Base-by-base conservation (phyloP, 2,888 invertebrate genomes). In the Disparrhopalites patrizii region DNA sequence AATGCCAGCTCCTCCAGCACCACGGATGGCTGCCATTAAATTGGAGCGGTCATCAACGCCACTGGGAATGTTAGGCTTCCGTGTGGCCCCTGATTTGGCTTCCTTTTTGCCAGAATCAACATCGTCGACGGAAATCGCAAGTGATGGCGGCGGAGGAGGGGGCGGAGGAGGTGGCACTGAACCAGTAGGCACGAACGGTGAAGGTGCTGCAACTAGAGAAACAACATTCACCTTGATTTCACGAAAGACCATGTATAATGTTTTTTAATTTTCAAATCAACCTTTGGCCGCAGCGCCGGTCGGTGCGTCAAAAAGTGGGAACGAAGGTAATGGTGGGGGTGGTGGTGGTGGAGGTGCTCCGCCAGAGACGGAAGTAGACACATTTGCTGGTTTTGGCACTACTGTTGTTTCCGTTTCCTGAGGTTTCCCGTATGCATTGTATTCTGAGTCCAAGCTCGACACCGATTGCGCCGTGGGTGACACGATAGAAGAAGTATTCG, bases 21-120 rank as follows among this genome's bases (percentile, higher is more conserved):
- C 74, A 23, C 76, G 52, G 23, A 76, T 76, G 2, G 76, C 76
- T n/a, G 73, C 73, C 74, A 76, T 74, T 15, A 76, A 57, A 38
- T 66, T 68, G 2, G 74, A 70, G 25, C 73, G 31, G 15, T 66
- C 30, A 33, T 74, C 74, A 0, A 63, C 64, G 15, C 38, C 62
- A 3, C 52, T 68, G 1, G 43, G 15, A 18, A 3, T 20, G 7
- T 23, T 18, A 15, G 62, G 18, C 20, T 50, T 33, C 23, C 52
- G n/a, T 25, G 57, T 5, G 5, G 47, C 8, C 2, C 25, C 23
- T 5, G 55, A 4, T 31, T 54, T 30, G 31, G 50, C 5, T 23
- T 18, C 5, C 2, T 54, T 54, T 3, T 30, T 54, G 8, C 5
- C 27, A 40, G 25, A n/a, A 23, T 40, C 58, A 1, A 18, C 8